Conservation (phyloP, 2,797 vertebrate species). For the Distichodus sexfasciatus region DNA sequence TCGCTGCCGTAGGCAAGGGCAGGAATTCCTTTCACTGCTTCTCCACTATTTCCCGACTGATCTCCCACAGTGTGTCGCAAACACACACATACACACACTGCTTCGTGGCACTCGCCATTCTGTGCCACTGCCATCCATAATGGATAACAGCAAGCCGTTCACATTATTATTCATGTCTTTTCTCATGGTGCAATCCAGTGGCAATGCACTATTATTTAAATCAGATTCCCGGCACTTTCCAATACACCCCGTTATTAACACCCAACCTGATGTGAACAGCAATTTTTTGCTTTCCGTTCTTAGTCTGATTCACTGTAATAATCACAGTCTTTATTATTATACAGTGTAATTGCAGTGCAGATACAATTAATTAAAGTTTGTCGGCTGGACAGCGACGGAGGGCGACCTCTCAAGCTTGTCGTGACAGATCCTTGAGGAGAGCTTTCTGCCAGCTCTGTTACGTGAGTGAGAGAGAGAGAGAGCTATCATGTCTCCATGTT, state of each 20-base stretch:
- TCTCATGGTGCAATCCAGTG: conserved; percentile 56
- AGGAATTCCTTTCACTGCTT: conserved; percentile 48
- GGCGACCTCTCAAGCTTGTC: conserved; percentile 11
- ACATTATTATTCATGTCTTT: conserved; percentile 65
- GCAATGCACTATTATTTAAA: conserved; percentile 52
- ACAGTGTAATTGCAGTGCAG: conserved; percentile 28
- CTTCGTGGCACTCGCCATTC: conserved; percentile 56
- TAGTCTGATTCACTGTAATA: conserved; percentile 51
- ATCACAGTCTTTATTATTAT: conserved; percentile 46
- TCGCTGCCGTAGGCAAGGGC: conserved; percentile 38
- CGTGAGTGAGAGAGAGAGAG: too few relatives aligned
- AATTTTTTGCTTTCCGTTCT: conserved; percentile 48
- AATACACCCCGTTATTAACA: conserved; percentile 40
- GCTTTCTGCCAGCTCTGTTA: too few relatives aligned
- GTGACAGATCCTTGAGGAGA: conserved; percentile 14
- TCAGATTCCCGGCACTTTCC: background rate
- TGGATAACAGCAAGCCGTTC: conserved; percentile 64
- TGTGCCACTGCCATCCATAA: conserved; percentile 62
- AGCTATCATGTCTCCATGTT: too few relatives aligned
- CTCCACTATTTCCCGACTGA: conserved; percentile 55
- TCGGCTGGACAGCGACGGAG: conserved; percentile 9
- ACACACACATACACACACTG: conserved; percentile 62
- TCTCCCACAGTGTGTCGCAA: conserved; percentile 51
- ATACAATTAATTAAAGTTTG: conserved; percentile 42
- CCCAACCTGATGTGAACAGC: background rate